These are phyloP conservation scores for Goniozus legneri DNA, from an alignment of 1,140 invertebrate genomes.

Conservation along the genomic window DNA sequence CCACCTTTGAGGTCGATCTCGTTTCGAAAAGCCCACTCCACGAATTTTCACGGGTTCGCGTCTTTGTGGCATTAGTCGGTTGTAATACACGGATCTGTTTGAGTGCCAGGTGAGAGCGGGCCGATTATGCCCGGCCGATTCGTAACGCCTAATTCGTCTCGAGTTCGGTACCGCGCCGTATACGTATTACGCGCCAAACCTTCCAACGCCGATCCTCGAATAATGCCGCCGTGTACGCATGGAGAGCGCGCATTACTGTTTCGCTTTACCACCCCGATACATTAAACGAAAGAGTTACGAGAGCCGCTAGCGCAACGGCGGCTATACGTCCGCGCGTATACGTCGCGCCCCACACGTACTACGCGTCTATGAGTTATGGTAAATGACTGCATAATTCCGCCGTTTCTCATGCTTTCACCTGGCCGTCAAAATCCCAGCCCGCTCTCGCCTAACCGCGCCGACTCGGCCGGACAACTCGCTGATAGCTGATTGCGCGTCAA, in stretches of 20 bases:
- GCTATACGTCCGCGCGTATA: slow-evolving; percentile 22
- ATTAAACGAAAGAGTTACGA: slow-evolving; percentile 10
- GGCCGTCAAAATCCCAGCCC: slow-evolving; percentile 28
- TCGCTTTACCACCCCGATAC: slow-evolving; percentile 3
- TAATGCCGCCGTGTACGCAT: too few relatives aligned
- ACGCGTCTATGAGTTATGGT: slow-evolving; percentile 35
- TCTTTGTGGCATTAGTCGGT: too few relatives aligned
- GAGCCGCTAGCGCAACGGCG: slow-evolving; percentile 6
- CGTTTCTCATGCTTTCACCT: slow-evolving; percentile 38
- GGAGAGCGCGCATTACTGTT: too few relatives aligned
- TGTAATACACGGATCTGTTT: too few relatives aligned
- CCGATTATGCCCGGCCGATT: slow-evolving; percentile 13
- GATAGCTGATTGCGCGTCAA: too few relatives aligned
- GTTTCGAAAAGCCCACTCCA: too few relatives aligned
- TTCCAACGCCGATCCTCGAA: background rate
- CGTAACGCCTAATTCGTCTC: slow-evolving; percentile 22
- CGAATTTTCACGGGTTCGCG: too few relatives aligned
- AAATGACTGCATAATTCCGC: slow-evolving; percentile 34
- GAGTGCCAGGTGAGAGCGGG: too few relatives aligned
- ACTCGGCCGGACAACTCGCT: too few relatives aligned
- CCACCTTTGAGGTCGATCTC: too few relatives aligned
- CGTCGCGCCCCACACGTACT: too few relatives aligned
- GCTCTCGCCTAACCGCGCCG: too few relatives aligned
- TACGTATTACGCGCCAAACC: background rate
- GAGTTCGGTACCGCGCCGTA: slow-evolving; percentile 1